phyloP scores from a whole-genome alignment of 2,113 vertebrate genomes.

The Laticauda laticaudata region DNA sequence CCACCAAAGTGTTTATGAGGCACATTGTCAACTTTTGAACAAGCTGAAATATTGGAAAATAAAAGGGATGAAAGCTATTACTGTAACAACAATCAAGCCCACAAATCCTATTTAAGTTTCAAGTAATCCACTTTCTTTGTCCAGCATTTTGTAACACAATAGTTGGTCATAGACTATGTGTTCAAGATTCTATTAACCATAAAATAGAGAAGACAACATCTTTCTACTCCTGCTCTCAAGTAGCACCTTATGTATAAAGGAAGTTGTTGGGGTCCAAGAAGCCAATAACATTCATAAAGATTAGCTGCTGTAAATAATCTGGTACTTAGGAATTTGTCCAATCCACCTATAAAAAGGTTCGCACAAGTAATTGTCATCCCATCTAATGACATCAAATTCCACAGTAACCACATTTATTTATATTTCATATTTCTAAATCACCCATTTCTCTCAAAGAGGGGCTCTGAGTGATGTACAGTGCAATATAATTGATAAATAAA shows the following conservation, averaged over 20 bases:
- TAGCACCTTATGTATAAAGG: neutral
- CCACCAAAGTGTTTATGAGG: neutral
- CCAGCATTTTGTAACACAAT: neutral
- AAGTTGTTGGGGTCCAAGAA: neutral
- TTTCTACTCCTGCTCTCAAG: neutral
- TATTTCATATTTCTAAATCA: neutral
- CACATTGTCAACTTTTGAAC: neutral
- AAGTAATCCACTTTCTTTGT: neutral
- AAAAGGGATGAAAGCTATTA: neutral
- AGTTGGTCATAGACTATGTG: neutral
- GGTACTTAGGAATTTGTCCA: neutral
- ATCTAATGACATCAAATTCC: neutral
- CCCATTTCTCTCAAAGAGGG: neutral
- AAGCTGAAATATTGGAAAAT: neutral
- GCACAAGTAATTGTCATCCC: neutral
- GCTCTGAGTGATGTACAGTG: neutral
- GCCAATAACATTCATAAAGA: neutral
- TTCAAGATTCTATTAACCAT: neutral
- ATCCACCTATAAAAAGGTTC: neutral
- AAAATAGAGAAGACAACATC: neutral
- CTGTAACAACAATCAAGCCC: neutral
- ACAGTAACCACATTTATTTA: neutral
- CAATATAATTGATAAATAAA: neutral
- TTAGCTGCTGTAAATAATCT: neutral
- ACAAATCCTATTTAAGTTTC: neutral